phyloP scores from a whole-genome alignment of 2,113 vertebrate genomes.

The Bufo bufo region DNA sequence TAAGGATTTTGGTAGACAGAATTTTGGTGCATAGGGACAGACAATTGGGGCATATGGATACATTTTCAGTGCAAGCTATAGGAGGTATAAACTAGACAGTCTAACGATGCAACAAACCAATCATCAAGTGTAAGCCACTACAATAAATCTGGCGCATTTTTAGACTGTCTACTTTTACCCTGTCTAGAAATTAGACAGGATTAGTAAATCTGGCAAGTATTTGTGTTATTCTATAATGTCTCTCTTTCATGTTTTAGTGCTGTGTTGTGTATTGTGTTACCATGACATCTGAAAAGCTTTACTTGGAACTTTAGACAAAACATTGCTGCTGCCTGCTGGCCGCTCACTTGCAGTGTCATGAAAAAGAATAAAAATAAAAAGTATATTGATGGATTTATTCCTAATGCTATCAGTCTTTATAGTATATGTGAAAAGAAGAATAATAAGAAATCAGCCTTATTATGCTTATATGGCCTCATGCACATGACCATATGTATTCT shows the following conservation, averaged over 20 bases:
- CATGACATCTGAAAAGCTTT: neutral
- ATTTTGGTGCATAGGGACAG: too few species aligned
- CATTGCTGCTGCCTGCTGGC: constrained; percentile 44
- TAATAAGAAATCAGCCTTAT: neutral
- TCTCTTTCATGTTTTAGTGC: neutral
- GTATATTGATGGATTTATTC: neutral
- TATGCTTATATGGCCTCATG: neutral
- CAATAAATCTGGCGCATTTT: too few species aligned
- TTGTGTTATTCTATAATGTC: constrained; percentile 8
- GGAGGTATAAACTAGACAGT: too few species aligned
- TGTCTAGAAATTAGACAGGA: too few species aligned
- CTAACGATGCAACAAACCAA: too few species aligned
- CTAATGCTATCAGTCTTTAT: neutral
- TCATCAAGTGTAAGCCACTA: too few species aligned
- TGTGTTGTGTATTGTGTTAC: constrained; percentile 11
- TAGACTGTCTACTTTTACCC: too few species aligned
- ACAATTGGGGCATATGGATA: too few species aligned
- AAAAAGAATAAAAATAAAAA: neutral
- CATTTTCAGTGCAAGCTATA: too few species aligned
- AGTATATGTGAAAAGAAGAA: neutral
- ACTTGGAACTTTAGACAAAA: neutral
- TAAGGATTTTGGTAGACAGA: too few species aligned
- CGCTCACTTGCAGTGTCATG: neutral
- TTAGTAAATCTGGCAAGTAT: neutral
- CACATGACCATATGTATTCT: too few species aligned